A percentile compares a stretch with the other conserved stretches of the same genome.
These are phyloP conservation scores for Tragelaphus scriptus DNA, from an alignment of 2,113 vertebrate genomes.

Conservation along the genomic window DNA sequence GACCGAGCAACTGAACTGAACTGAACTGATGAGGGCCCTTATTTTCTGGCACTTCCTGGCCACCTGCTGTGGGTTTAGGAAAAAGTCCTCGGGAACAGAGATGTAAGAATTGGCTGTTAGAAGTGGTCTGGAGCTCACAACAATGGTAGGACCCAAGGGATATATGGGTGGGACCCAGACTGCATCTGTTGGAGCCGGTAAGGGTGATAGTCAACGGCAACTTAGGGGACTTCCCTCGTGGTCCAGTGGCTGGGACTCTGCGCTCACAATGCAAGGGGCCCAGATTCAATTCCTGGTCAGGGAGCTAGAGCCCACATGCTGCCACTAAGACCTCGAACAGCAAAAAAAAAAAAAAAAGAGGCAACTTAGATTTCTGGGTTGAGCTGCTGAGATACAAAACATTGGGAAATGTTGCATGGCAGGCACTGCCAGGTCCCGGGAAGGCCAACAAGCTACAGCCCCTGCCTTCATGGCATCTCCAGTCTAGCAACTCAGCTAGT, in stretches of 20 bases:
- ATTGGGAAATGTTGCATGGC: not conserved
- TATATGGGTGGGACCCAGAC: not conserved
- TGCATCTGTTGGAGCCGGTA: not conserved
- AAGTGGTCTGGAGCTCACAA: not conserved
- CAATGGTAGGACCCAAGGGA: no score
- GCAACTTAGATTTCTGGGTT: not conserved
- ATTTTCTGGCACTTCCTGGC: not conserved
- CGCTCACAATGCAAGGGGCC: not conserved
- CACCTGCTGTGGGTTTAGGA: not conserved
- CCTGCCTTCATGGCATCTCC: not conserved
- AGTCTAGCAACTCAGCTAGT: not conserved
- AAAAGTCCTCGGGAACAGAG: not conserved
- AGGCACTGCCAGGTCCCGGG: not conserved
- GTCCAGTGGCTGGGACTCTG: not conserved
- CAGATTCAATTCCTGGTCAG: not conserved
- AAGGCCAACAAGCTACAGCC: not conserved
- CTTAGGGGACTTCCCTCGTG: not conserved
- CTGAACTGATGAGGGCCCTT: no score
- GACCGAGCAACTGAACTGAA: no score
- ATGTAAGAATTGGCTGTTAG: not conserved
- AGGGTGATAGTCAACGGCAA: not conserved
- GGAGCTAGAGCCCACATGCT: not conserved
- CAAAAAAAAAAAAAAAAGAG: not conserved
- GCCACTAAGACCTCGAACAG: not conserved
- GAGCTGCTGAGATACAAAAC: not conserved